These are phyloP conservation scores for Diceros bicornis DNA, from an alignment of 2,797 vertebrate genomes.

Conservation along the genomic window DNA sequence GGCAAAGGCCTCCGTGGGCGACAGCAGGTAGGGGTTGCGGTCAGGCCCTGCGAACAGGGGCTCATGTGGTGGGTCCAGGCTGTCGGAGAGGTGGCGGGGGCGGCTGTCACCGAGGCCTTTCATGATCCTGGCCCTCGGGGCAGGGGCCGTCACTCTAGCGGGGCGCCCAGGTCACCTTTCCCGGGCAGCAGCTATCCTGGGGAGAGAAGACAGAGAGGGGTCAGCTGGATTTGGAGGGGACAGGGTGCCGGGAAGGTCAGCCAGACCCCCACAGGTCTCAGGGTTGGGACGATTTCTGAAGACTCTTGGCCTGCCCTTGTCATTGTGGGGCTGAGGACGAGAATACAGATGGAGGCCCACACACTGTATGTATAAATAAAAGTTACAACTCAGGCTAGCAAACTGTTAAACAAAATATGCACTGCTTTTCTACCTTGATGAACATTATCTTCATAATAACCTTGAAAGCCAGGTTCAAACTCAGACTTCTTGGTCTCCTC, in stretches of 20 bases:
- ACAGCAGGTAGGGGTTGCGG: conserved; percentile 96
- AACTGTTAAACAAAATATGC: not conserved
- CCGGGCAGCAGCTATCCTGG: conserved; percentile 78
- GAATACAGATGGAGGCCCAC: not conserved
- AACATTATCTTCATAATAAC: not conserved
- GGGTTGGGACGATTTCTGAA: not conserved
- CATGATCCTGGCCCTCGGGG: conserved; percentile 91
- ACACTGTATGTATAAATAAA: not conserved
- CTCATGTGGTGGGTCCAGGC: conserved; percentile 95
- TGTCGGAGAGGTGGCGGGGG: conserved; percentile 96
- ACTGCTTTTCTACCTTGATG: not conserved
- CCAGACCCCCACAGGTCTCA: not conserved
- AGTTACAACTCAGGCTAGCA: not conserved
- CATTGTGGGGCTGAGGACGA: not conserved
- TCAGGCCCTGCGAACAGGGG: conserved; percentile 94
- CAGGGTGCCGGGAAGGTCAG: not conserved
- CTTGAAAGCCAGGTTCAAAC: not conserved
- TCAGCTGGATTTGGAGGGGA: not conserved
- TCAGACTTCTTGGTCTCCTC: not conserved
- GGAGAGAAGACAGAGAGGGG: conserved; percentile 82
- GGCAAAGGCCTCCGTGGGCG: conserved; percentile 94
- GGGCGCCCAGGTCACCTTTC: conserved; percentile 76
- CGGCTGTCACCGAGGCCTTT: conserved; percentile 97
- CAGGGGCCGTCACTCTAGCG: conserved; percentile 72
- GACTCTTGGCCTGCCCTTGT: not conserved